phyloP scores from a whole-genome alignment of 2,797 vertebrate species.

The Moxostoma hubbsi region DNA sequence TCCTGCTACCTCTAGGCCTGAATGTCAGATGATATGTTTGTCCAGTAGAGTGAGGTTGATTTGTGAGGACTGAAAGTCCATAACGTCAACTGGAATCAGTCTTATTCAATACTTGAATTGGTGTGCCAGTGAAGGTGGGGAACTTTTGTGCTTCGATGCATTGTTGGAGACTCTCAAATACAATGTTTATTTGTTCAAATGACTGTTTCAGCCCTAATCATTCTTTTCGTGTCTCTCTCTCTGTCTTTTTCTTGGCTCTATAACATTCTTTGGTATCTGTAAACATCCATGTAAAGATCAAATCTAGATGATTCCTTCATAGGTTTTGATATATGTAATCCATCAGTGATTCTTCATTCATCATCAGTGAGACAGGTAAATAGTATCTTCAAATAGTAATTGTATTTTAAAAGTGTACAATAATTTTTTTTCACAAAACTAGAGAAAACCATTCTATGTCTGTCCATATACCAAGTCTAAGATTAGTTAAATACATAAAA shows the following conservation, averaged over 20 bases:
- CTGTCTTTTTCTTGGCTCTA: background rate
- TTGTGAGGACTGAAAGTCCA: slow-evolving; percentile 7
- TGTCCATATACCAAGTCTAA: too few species aligned
- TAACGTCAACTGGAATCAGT: slow-evolving; percentile 40
- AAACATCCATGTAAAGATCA: too few species aligned
- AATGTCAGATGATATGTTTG: slow-evolving; percentile 40
- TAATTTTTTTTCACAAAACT: too few species aligned
- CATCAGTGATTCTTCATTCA: too few species aligned
- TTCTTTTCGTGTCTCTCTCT: background rate
- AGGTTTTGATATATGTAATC: too few species aligned
- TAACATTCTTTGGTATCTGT: too few species aligned
- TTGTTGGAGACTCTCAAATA: background rate
- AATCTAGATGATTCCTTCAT: too few species aligned
- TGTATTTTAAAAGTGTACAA: too few species aligned
- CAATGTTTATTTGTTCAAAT: background rate
- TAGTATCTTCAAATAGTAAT: too few species aligned
- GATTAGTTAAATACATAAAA: too few species aligned
- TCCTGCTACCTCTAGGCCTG: slow-evolving; percentile 41
- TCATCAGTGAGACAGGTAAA: too few species aligned
- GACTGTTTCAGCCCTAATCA: background rate
- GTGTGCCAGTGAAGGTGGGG: slow-evolving; percentile 25
- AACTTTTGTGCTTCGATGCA: slow-evolving; percentile 5
- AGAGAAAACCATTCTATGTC: too few species aligned
- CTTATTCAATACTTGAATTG: slow-evolving; percentile 13
- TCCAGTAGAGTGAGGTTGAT: slow-evolving; percentile 37